phyloP scores from a whole-genome alignment of 2,888 invertebrate species.

The Drosophila recens region DNA sequence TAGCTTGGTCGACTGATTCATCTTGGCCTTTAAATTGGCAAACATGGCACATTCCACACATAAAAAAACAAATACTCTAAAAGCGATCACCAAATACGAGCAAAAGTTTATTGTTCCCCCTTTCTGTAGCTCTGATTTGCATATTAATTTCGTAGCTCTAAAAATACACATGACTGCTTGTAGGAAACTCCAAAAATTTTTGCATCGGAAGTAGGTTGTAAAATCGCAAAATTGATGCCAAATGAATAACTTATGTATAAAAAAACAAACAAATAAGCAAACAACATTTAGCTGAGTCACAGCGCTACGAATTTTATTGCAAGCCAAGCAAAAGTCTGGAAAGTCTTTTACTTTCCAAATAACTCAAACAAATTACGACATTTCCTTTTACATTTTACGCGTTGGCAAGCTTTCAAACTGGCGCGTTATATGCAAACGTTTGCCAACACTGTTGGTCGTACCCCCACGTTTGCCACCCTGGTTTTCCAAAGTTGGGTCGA shows the following conservation, averaged over 20 bases:
- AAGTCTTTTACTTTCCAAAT: constrained; percentile 3
- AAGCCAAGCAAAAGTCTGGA: neutral
- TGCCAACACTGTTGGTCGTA: neutral
- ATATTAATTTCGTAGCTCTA: constrained; percentile 42
- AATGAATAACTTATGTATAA: constrained; percentile 17
- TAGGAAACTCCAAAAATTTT: constrained; percentile 46
- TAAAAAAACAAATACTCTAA: constrained; percentile 49
- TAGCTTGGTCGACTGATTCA: constrained; percentile 58
- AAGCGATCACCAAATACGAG: constrained; percentile 62
- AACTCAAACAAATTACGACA: neutral
- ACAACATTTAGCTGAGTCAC: constrained; percentile 20
- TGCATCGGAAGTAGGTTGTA: constrained; percentile 46
- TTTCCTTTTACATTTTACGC: neutral
- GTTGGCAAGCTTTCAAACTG: neutral
- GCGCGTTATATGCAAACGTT: neutral
- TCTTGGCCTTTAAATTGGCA: constrained; percentile 57
- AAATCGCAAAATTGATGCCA: constrained; percentile 25
- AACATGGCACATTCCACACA: constrained; percentile 68
- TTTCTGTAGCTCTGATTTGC: constrained; percentile 36
- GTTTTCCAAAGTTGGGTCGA: neutral
- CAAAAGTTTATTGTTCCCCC: constrained; percentile 59
- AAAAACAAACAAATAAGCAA: constrained; percentile 12
- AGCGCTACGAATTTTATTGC: neutral
- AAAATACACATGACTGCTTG: constrained; percentile 46
- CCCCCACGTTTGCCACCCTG: too few relatives aligned